Evolutionary conservation across 2,888 invertebrate genomes (phyloP), one percentile per base, ranked within the genome.

Genomic region (Cheilosia impressa): DNA sequence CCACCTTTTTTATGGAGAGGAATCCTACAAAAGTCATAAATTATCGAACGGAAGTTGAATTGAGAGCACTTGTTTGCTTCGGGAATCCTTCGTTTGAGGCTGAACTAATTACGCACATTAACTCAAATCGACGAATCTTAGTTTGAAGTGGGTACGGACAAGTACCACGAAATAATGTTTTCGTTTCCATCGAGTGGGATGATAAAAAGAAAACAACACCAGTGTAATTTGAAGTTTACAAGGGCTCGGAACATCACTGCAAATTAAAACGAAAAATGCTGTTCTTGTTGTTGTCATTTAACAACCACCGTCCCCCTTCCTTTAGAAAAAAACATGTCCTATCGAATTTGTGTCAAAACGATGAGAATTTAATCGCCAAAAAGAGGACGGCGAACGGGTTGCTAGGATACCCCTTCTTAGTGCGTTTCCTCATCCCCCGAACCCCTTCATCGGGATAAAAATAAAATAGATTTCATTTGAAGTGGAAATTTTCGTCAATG

Each of bases 341-440:
- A 38, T 6, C 22, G 24, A 58, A 69, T 47, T 52, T 77, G 62
- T 69, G 77, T 55, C 47, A 57, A 68, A 77, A 57, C 43, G 10
- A 57, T 31, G 13, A 45, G 15, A 15, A 53, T 17, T 43, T 63
- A 43, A 31, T 62, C 41, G 13, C 19, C 38, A 34, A 60, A n/a
- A 72, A 52, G 27, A 41, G 0, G 3, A 52, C 7, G 27, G 31
- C 50, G 38, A 77, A 77, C 72, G 72, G 58, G 72, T 79, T 79
- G 79, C 79, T 79, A 79, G 79, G 79, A 72, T 72, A 79, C 79
- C 60, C 77, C 69, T 78, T 78, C 69, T 63, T 24, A 57, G 55
- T 55, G 50, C 5, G 38, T 24, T 47, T 62, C 62, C 58, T 15
- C 24, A 24, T 53, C 27, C 24, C 24, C 27, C 24, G 15, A 52